A percentile compares a stretch with the other conserved stretches of the same genome.
Evolutionary conservation across 2,797 vertebrate species (phyloP).

Genomic region (Carcharodon carcharias): DNA sequence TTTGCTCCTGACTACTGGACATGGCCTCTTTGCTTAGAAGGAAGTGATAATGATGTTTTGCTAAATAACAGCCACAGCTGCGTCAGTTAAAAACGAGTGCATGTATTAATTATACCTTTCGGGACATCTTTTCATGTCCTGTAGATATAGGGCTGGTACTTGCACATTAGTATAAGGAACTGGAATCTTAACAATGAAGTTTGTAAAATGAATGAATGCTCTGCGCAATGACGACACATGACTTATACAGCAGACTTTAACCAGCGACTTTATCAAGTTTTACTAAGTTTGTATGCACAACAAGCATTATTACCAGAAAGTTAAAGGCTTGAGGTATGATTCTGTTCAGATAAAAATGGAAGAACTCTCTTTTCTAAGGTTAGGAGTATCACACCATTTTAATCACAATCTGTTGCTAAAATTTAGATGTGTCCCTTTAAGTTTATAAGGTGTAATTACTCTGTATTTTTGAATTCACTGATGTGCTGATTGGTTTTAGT

Average conservation of each 20-base stretch:
- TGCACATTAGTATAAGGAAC: not conserved
- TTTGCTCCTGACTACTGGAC: not conserved
- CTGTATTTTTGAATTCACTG: not conserved
- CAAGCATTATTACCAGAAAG: not conserved
- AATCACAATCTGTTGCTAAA: not conserved
- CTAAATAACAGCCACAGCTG: not conserved
- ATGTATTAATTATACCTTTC: not conserved
- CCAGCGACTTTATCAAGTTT: not conserved
- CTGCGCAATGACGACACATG: not conserved
- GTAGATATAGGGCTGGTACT: not conserved
- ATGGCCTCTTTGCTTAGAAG: not conserved
- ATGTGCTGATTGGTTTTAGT: not conserved
- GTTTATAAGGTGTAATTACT: not conserved
- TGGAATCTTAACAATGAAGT: not conserved
- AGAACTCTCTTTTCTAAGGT: not conserved
- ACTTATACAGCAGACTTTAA: not conserved
- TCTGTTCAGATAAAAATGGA: not conserved
- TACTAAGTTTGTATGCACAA: not conserved
- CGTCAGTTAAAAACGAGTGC: not conserved
- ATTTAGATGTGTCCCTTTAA: not conserved
- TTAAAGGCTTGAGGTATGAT: not conserved
- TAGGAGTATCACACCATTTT: not conserved
- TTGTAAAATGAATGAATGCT: not conserved
- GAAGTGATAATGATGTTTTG: not conserved
- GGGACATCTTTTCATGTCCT: not conserved